Evolutionary conservation across 2,888 invertebrate genomes (phyloP).

Genomic region (Melieria omissa): DNA sequence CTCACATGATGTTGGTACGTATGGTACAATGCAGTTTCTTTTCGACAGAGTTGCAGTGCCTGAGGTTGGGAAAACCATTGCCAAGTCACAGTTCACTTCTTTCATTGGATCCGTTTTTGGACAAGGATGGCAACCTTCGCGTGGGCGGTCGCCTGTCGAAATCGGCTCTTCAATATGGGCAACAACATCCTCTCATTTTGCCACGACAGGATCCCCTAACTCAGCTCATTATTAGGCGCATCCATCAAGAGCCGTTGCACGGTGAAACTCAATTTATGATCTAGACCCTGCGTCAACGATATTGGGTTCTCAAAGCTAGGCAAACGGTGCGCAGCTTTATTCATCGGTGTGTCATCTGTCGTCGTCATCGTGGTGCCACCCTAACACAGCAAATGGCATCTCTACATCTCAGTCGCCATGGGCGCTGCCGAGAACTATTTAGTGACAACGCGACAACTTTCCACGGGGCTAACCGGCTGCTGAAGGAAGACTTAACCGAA

Average conservation of each 20-base stretch:
- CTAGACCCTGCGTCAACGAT: slow-evolving; percentile 27
- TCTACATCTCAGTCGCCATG: slow-evolving; percentile 28
- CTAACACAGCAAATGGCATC: slow-evolving; percentile 28
- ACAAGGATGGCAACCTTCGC: too few relatives aligned
- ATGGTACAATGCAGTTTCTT: background rate
- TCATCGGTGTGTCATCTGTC: slow-evolving; percentile 22
- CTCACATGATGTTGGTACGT: too few relatives aligned
- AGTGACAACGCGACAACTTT: slow-evolving; percentile 20
- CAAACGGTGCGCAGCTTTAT: slow-evolving; percentile 27
- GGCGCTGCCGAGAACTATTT: slow-evolving; percentile 26
- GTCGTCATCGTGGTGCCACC: slow-evolving; percentile 21
- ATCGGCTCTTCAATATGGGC: too few relatives aligned
- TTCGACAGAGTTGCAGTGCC: slow-evolving; percentile 8
- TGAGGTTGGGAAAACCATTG: slow-evolving; percentile 24
- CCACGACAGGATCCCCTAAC: too few relatives aligned
- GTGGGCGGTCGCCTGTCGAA: too few relatives aligned
- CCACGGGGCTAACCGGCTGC: slow-evolving; percentile 25
- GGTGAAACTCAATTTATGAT: slow-evolving; percentile 31
- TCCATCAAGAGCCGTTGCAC: slow-evolving; percentile 15
- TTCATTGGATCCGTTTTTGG: too few relatives aligned
- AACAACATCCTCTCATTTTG: too few relatives aligned
- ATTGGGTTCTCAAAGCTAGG: slow-evolving; percentile 27
- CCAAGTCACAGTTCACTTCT: slow-evolving; percentile 5
- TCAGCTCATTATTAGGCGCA: too few relatives aligned
- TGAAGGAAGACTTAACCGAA: slow-evolving; percentile 6